phyloP scores from a whole-genome alignment of 1,140 invertebrate species.

The Heliconius hermathena region DNA sequence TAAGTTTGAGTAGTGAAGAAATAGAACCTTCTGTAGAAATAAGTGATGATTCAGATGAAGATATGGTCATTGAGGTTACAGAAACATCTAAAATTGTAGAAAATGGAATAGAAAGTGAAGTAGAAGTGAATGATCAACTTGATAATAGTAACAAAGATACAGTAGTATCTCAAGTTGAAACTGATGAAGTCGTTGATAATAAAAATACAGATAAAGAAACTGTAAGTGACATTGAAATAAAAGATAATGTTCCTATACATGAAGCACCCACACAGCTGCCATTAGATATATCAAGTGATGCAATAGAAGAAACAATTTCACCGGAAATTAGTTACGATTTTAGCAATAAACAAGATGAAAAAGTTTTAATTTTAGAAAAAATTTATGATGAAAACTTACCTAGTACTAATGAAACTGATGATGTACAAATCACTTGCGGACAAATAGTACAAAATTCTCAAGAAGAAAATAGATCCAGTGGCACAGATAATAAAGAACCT shows the following conservation, averaged over 20 bases:
- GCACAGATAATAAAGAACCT: background rate
- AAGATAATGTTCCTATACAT: constrained; percentile 41
- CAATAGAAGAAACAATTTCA: constrained; percentile 50
- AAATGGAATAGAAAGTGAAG: constrained; percentile 17
- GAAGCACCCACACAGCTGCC: constrained; percentile 57
- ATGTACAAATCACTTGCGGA: constrained; percentile 70
- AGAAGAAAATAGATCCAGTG: constrained; percentile 42
- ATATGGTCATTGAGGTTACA: constrained; percentile 32
- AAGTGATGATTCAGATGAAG: constrained; percentile 54
- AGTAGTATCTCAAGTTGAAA: constrained; percentile 2
- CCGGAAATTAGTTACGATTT: constrained; percentile 64
- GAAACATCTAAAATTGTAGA: background rate
- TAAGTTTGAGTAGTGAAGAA: constrained; percentile 64
- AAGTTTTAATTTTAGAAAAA: constrained; percentile 56
- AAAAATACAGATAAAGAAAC: background rate
- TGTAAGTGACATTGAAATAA: constrained; percentile 7
- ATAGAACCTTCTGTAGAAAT: constrained; percentile 52
- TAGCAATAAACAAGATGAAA: constrained; percentile 47
- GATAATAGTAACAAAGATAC: constrained; percentile 17
- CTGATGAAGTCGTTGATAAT: constrained; percentile 19
- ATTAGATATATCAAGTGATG: constrained; percentile 51
- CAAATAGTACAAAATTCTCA: constrained; percentile 55
- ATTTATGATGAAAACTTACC: constrained; percentile 64
- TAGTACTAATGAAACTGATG: constrained; percentile 67
- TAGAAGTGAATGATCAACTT: constrained; percentile 19